These are phyloP conservation scores for Cryptocephalus moraei DNA, from an alignment of 2,888 invertebrate genomes.

Conservation along the genomic window DNA sequence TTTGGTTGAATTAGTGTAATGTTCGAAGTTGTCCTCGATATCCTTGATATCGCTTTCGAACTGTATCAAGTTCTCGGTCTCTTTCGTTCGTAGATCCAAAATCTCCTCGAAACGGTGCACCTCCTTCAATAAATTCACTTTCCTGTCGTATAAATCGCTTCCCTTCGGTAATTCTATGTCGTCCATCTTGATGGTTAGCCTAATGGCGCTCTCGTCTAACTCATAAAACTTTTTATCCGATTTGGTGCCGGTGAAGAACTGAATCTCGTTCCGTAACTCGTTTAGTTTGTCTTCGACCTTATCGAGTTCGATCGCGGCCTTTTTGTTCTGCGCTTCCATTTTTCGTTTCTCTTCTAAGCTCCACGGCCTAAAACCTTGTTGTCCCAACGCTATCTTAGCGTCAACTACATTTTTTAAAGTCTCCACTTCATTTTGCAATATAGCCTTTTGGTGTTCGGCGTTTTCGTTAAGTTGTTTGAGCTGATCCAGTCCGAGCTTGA, in stretches of 20 bases:
- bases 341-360: conserved; percentile 9
- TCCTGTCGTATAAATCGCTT: conserved; percentile 11
- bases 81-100: conserved; percentile 16
- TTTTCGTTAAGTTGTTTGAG: conserved; percentile 13
- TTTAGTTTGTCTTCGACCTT: conserved; percentile 15
- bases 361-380: conserved; percentile 13
- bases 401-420: conserved; percentile 17
- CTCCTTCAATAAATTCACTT: conserved; percentile 16
- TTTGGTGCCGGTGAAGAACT: conserved; percentile 15
- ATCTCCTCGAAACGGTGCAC: conserved; percentile 15
- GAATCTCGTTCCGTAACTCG: conserved; percentile 12
- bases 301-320: conserved; percentile 4
- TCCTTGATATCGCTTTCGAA: conserved; percentile 15
- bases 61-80: conserved; percentile 16
- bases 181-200: conserved; percentile 15
- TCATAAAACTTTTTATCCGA: conserved; percentile 15
- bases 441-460: conserved; percentile 15
- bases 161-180: conserved; percentile 14
- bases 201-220: conserved; percentile 15
- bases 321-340: conserved; percentile 1
- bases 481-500: conserved; percentile 15
- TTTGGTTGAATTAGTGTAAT: conserved; percentile 4
- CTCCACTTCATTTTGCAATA: conserved; percentile 15
- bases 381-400: conserved; percentile 16
- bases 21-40: conserved; percentile 8